Base-by-base conservation (phyloP, 2,888 invertebrate genomes). In the Gandaritis pyraliata region DNA sequence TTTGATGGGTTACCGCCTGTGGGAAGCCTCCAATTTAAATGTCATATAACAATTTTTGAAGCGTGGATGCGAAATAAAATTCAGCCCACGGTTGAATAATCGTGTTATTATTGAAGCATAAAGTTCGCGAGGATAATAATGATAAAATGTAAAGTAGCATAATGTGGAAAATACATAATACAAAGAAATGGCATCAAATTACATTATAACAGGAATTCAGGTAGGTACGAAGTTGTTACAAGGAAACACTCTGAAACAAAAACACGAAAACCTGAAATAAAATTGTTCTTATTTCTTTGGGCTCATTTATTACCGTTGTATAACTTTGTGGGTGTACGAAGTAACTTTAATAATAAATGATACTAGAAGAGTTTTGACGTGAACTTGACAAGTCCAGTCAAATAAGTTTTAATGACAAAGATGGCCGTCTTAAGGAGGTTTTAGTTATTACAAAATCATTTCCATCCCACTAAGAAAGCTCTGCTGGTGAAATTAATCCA, bases 271-370 rank as follows among this genome's bases (percentile, higher is more conserved):
- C 53, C 47, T 51, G 43, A 58, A 23, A 8, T 33, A 63, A 45
- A 63, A 69, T 68, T 67, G 62, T 69, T 61, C 57, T 59, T 69
- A 70, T 72, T 71, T 65, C 66, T 73, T 71, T 70, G 63, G 59
- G 46, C 56, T 68, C 69, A 65, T 72, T 72, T 72, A 68, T 70
- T 69, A 60, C 45, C 36, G 41, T 33, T 54, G 48, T 66, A 64
- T 58, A 59, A 64, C 64, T 70, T 47, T 58, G 55, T 48, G 55
- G 61, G 57, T 48, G 56, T 12, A 12, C 29, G 13, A 15, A 41
- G 47, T 6, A 54, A 0, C 38, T 18, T 64, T 53, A 72, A 74
- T 74, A 74, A 77, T 73, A 74, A 78, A 77, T 75, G 74, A 72
- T 70, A 49, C 38, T 56, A 65, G 66, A 52, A 60, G 70, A 76